A percentile compares a stretch with the other conserved stretches of the same genome.
Evolutionary conservation across 2,797 vertebrate genomes (phyloP).

Genomic region (Neosilurus mollespiculum): DNA sequence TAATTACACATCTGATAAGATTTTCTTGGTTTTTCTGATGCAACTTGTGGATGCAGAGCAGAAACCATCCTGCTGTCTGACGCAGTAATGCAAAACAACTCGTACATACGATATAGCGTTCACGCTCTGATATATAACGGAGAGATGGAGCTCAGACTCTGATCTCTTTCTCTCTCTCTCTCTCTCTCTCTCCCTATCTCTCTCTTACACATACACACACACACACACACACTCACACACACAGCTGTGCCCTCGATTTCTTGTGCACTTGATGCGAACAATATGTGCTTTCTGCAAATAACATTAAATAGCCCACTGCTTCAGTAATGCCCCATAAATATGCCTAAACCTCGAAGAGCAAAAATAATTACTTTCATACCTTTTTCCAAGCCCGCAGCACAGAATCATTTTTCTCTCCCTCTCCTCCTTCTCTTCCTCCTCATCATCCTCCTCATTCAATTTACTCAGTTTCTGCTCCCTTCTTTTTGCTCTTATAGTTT

Average conservation of each 20-base stretch:
- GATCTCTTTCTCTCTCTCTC: conserved; percentile 1
- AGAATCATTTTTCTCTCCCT: conserved; percentile 57
- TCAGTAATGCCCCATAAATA: conserved; percentile 74
- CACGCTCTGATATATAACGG: conserved; percentile 22
- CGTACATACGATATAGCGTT: conserved; percentile 5
- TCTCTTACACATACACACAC: too few relatives aligned
- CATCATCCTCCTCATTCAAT: conserved; percentile 3
- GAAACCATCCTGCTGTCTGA: conserved; percentile 28
- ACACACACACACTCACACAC: neutral
- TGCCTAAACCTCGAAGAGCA: conserved; percentile 69
- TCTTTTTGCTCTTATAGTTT: conserved; percentile 39
- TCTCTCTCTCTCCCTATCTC: conserved; percentile 35
- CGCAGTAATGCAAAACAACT: conserved; percentile 16
- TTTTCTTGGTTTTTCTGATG: conserved; percentile 24
- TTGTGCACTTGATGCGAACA: conserved; percentile 71
- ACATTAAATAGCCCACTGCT: conserved; percentile 69
- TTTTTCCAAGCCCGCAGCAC: conserved; percentile 62
- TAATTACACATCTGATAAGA: neutral
- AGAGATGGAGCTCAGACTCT: conserved; percentile 14
- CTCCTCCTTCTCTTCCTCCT: conserved; percentile 11
- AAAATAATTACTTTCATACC: conserved; percentile 70
- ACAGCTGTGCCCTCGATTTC: conserved; percentile 63
- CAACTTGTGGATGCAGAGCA: conserved; percentile 3
- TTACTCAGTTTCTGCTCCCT: conserved; percentile 6
- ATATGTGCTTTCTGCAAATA: conserved; percentile 73